These are phyloP conservation scores for Tauraco hartlaubi DNA, from an alignment of 2,797 vertebrate species.

Conservation along the genomic window DNA sequence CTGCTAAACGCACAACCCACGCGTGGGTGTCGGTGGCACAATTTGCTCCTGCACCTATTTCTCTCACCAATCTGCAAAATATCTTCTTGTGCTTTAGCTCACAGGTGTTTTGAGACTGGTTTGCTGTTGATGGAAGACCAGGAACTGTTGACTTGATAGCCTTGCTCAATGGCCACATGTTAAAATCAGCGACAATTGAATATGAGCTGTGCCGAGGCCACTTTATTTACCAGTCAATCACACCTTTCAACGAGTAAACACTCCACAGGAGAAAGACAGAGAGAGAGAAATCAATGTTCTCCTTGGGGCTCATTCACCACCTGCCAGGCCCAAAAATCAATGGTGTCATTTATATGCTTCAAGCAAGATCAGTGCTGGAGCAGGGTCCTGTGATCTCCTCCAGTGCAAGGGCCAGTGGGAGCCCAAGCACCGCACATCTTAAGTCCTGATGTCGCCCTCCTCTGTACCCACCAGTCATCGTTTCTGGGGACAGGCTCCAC, in stretches of 20 bases:
- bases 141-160: neutral
- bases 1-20: neutral
- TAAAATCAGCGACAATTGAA: neutral
- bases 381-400: neutral
- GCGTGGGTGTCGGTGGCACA: accelerated
- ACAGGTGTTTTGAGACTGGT: accelerated
- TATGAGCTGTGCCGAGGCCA: accelerated
- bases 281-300: constrained; percentile 33
- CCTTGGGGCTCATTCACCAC: constrained; percentile 1
- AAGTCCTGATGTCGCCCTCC: accelerated
- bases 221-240: constrained; percentile 7
- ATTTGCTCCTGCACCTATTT: accelerated
- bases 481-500: neutral
- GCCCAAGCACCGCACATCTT: neutral
- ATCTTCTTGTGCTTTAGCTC: accelerated
- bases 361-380: accelerated
- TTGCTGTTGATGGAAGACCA: neutral
- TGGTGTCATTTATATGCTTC: neutral
- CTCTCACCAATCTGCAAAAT: accelerated
- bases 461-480: neutral
- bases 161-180: accelerated
- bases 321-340: constrained; percentile 26
- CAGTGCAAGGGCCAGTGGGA: accelerated
- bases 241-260: neutral
- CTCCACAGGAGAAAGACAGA: neutral